Conservation (phyloP, 2,888 invertebrate species). For the Pyrocoelia pectoralis region DNA sequence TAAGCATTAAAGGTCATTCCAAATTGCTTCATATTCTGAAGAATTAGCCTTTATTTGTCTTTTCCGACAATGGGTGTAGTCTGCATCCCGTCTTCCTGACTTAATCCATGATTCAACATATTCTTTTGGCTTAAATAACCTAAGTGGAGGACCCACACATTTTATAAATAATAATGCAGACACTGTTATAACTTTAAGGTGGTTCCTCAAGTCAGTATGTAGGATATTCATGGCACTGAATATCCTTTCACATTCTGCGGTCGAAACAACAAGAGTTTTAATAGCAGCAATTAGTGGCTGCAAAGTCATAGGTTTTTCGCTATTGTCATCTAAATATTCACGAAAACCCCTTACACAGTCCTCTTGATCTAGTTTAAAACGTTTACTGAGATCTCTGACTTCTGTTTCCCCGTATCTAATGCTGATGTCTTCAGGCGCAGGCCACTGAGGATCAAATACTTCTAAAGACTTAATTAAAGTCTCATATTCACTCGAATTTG, state of each 20-base stretch:
- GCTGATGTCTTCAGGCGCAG: neutral
- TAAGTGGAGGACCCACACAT: no score
- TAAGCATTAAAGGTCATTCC: no score
- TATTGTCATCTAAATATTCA: slow-evolving; percentile 7
- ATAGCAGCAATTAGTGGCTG: neutral
- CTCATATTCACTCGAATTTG: neutral
- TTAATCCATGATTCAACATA: no score
- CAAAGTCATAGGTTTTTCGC: slow-evolving; percentile 3
- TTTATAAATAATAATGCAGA: slow-evolving; percentile 3
- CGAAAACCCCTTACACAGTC: slow-evolving; percentile 7
- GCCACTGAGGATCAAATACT: slow-evolving; percentile 9
- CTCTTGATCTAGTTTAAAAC: slow-evolving; percentile 13
- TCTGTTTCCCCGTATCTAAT: slow-evolving; percentile 1
- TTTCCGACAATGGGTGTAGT: no score
- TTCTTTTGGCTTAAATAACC: no score
- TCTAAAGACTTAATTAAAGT: slow-evolving; percentile 6
- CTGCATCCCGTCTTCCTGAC: no score
- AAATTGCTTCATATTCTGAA: no score
- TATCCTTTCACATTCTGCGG: neutral
- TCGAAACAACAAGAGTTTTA: slow-evolving; percentile 7
- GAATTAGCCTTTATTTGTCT: no score
- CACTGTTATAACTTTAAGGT: neutral
- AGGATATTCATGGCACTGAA: slow-evolving; percentile 11
- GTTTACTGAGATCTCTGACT: neutral
- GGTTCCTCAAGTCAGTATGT: slow-evolving; percentile 2